A percentile compares a stretch with the other conserved stretches of the same genome.
phyloP scores from a whole-genome alignment of 2,888 invertebrate genomes.

The Drosophila parthenogenetica region DNA sequence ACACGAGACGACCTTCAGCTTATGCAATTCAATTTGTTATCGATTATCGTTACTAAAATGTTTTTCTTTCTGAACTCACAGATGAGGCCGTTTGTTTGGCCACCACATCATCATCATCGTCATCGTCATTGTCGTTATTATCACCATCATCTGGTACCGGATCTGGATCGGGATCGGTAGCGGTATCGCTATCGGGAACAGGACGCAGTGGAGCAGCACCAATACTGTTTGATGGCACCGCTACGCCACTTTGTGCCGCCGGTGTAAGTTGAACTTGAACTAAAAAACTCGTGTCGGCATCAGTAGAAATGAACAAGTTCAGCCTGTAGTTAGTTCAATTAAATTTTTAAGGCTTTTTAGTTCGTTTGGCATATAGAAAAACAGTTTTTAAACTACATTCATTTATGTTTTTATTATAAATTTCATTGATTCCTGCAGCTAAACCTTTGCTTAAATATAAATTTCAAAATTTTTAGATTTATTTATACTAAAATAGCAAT shows the following conservation, averaged over 20 bases:
- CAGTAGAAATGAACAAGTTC: neutral
- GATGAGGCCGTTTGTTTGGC: conserved; percentile 83
- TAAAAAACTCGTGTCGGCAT: neutral
- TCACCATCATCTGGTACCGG: conserved; percentile 14
- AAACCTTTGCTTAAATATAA: no score
- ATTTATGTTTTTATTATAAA: no score
- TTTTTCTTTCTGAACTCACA: conserved; percentile 12
- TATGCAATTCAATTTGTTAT: conserved; percentile 41
- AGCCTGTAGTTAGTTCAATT: no score
- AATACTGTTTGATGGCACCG: conserved; percentile 83
- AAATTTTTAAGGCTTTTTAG: no score
- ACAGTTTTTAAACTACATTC: no score
- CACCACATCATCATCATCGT: conserved; percentile 52
- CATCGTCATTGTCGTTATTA: conserved; percentile 21
- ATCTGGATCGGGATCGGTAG: conserved; percentile 3
- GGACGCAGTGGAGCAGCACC: conserved; percentile 39
- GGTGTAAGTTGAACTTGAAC: conserved; percentile 74
- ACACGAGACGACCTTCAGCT: conserved; percentile 41
- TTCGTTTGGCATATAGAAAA: no score
- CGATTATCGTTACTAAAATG: neutral
- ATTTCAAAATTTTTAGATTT: no score
- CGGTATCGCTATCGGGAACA: neutral
- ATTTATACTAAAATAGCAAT: no score
- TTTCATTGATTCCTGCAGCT: no score
- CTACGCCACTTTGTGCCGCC: conserved; percentile 85